Evolutionary conservation across 2,888 invertebrate species (phyloP).

Genomic region (Callimorpha dominula): DNA sequence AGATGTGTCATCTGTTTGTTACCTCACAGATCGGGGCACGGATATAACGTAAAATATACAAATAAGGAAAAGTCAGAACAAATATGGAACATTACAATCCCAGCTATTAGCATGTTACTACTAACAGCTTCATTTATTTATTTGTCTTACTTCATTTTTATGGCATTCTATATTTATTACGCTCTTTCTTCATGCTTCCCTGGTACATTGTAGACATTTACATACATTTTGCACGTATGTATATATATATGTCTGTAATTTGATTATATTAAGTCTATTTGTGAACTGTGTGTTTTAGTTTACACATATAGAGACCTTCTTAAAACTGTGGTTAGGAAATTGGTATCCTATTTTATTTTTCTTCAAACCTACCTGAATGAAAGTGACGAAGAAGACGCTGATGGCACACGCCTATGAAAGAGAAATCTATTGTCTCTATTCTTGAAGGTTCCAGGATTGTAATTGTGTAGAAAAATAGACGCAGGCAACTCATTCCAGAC

Average conservation of each 20-base stretch:
- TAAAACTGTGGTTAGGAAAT: no score
- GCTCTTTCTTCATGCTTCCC: slow-evolving; percentile 18
- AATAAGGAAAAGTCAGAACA: slow-evolving; percentile 11
- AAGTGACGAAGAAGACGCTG: no score
- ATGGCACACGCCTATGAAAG: no score
- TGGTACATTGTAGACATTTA: slow-evolving; percentile 13
- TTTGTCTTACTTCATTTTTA: slow-evolving; percentile 24
- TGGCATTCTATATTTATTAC: slow-evolving; percentile 18
- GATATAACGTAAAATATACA: neutral
- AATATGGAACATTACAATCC: slow-evolving; percentile 20
- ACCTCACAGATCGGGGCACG: neutral
- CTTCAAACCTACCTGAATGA: no score
- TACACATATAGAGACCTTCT: no score
- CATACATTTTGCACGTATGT: neutral
- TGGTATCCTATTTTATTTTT: no score
- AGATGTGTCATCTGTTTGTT: slow-evolving; percentile 3
- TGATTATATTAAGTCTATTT: no score
- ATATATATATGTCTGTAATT: neutral
- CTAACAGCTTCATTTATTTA: slow-evolving; percentile 18
- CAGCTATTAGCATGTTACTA: slow-evolving; percentile 21
- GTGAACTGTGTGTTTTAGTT: no score
- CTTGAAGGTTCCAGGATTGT: no score
- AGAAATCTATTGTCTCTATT: no score
- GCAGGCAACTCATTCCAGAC: no score
- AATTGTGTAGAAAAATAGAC: no score